Conservation (phyloP, 2,113 vertebrate species). For the Dicrurus megarhynchus region DNA sequence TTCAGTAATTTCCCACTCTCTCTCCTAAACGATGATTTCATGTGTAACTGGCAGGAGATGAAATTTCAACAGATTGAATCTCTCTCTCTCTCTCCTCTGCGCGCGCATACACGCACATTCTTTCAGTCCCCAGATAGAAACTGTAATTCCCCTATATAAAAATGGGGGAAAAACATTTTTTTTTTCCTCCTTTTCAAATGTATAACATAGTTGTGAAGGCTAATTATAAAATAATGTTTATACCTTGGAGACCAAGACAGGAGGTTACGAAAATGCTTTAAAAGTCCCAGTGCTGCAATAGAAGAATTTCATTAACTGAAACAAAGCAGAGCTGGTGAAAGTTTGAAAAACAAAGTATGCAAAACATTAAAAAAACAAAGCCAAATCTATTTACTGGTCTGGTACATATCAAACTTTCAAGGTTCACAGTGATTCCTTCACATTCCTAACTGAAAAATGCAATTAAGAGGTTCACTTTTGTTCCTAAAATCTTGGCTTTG, state of each 20-base stretch:
- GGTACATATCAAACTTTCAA: constrained; percentile 51
- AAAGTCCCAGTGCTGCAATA: constrained; percentile 76
- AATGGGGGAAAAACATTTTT: constrained; percentile 66
- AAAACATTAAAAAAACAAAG: constrained; percentile 55
- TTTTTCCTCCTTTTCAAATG: constrained; percentile 69
- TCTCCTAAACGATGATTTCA: constrained; percentile 60
- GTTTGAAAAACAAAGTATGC: constrained; percentile 74
- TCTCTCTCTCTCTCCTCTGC: constrained; percentile 54
- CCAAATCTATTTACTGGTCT: constrained; percentile 60
- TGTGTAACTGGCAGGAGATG: constrained; percentile 71
- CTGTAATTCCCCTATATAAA: constrained; percentile 72
- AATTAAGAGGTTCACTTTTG: constrained; percentile 25
- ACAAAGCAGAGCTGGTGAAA: constrained; percentile 74
- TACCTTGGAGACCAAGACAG: constrained; percentile 76
- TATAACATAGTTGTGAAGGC: constrained; percentile 79
- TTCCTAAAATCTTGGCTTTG: constrained; percentile 26
- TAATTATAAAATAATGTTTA: constrained; percentile 85
- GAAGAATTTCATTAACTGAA: constrained; percentile 81
- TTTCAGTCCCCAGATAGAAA: constrained; percentile 73
- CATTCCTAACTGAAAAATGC: constrained; percentile 54
- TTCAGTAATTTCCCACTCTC: constrained; percentile 46
- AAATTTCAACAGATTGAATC: constrained; percentile 67
- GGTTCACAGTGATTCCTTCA: constrained; percentile 43
- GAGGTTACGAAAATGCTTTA: constrained; percentile 77
- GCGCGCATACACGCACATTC: constrained; percentile 36